A percentile compares a stretch with the other conserved stretches of the same genome.
Evolutionary conservation across 2,113 vertebrate genomes (phyloP).

Genomic region (Noturus placidus): DNA sequence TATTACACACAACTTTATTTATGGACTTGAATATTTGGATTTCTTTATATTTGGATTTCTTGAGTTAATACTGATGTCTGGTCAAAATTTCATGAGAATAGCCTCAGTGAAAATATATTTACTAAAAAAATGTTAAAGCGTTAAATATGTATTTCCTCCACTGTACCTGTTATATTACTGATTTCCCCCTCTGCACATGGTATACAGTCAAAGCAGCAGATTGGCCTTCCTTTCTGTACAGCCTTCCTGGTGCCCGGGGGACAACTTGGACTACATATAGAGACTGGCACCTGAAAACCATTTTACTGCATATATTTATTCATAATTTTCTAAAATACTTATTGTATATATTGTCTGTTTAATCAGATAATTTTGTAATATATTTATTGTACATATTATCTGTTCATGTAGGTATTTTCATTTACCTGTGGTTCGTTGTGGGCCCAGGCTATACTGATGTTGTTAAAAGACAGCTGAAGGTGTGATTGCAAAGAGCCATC

Average conservation of each 20-base stretch:
- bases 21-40: no score
- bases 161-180: constrained; percentile 53
- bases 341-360: neutral
- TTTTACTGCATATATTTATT: neutral
- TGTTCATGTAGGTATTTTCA: neutral
- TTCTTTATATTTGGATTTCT: no score
- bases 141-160: no score
- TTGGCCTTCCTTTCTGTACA: constrained; percentile 53
- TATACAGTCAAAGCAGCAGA: constrained; percentile 60
- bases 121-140: no score
- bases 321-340: neutral
- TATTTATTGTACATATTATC: neutral
- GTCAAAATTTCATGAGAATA: no score
- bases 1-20: no score
- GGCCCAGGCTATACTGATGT: constrained; percentile 51
- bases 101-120: no score
- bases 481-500: constrained; percentile 51
- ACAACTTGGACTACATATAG: constrained; percentile 55
- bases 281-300: constrained; percentile 54
- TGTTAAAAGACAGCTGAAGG: constrained; percentile 53
- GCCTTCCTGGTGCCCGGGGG: constrained; percentile 50
- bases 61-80: no score
- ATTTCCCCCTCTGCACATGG: constrained; percentile 56
- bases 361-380: no score
- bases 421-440: constrained; percentile 40